These are phyloP conservation scores for Drosophila equinoxialis DNA, from an alignment of 1,140 invertebrate genomes.

Conservation along the genomic window DNA sequence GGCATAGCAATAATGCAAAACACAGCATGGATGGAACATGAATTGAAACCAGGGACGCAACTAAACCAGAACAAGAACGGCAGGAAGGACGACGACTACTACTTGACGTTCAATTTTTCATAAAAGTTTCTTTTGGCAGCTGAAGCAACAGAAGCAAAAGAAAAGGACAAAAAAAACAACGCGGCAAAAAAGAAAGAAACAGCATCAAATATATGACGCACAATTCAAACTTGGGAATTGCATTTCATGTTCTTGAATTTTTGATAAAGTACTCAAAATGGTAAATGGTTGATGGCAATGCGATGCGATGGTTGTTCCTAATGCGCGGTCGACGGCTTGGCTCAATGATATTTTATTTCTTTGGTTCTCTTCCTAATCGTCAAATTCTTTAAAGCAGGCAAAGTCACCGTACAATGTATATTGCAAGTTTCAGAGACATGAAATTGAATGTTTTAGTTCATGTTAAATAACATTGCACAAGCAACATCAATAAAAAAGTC, in stretches of 20 bases:
- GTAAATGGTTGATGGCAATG: not conserved
- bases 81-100: conserved; percentile 5
- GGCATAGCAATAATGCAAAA: conserved; percentile 78
- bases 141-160: conserved; percentile 46
- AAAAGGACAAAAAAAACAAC: not conserved
- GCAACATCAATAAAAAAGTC: conserved; percentile 1
- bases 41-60: conserved; percentile 1
- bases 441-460: conserved; percentile 4
- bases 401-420: not conserved
- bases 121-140: conserved; percentile 68
- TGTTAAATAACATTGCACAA: not conserved
- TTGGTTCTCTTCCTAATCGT: not conserved
- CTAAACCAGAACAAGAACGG: not conserved
- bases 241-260: conserved; percentile 69
- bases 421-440: not conserved
- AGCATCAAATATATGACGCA: conserved; percentile 60
- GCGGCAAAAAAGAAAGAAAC: not conserved
- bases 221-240: conserved; percentile 76
- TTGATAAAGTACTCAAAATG: conserved; percentile 49
- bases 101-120: conserved; percentile 77
- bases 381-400: not conserved
- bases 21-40: conserved; percentile 39
- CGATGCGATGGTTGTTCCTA: no score
- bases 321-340: not conserved
- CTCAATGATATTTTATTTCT: not conserved